Evolutionary conservation across 2,113 vertebrate species (phyloP).

Genomic region (Elephantulus edwardii): DNA sequence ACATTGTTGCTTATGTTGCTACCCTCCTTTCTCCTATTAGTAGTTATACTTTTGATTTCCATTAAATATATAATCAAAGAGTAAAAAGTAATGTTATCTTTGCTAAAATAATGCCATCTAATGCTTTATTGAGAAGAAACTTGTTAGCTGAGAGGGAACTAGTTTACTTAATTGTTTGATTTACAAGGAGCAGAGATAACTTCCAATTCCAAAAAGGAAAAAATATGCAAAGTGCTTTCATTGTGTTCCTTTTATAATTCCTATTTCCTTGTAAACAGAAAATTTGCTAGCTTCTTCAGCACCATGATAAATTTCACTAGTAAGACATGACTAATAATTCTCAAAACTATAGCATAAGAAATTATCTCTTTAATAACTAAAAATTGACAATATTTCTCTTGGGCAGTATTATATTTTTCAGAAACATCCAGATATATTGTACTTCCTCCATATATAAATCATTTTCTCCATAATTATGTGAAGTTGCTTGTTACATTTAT

Average conservation of each 20-base stretch:
- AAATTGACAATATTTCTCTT: constrained; percentile 15
- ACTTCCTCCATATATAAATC: neutral
- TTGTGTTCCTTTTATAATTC: neutral
- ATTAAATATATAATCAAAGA: neutral
- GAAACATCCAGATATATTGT: neutral
- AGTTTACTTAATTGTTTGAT: neutral
- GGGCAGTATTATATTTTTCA: neutral
- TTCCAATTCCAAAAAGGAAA: neutral
- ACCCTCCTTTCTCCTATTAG: no score
- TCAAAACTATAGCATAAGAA: neutral
- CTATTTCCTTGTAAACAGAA: neutral
- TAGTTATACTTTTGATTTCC: neutral
- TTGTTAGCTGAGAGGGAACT: neutral
- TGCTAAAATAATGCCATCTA: neutral
- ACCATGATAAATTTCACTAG: rapidly evolving
- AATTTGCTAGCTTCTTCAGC: neutral
- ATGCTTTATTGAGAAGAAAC: neutral
- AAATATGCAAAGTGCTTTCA: neutral
- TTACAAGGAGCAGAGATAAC: neutral
- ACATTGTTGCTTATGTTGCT: neutral
- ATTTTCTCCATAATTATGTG: constrained; percentile 21
- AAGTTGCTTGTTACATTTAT: constrained; percentile 71
- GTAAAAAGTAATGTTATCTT: neutral
- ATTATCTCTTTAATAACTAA: constrained; percentile 7
- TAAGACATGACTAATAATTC: neutral